Evolutionary conservation across 2,888 invertebrate species (phyloP), one percentile per base, ranked within the genome.

Genomic region (Parthenolecanium corni): DNA sequence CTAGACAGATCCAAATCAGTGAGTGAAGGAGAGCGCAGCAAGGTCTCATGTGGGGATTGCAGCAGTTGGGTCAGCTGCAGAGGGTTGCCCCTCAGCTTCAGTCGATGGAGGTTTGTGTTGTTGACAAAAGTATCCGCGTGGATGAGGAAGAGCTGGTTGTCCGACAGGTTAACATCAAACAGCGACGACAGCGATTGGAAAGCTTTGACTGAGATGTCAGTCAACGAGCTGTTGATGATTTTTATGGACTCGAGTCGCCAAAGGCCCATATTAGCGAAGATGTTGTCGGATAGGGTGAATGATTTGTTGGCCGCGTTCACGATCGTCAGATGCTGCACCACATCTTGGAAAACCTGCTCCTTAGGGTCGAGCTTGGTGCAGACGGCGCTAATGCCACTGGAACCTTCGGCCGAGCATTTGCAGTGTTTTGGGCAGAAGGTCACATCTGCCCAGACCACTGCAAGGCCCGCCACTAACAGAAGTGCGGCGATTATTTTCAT

Each of bases 1-100:
- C 81, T 79, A 2, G 85, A 84, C 51, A 86, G 76, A 69, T 83
- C 83, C 31, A 88, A 76, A 71, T 87, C 86, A 68, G 84, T 82
- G 49, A 85, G 78, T 36, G 80, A 81, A 3, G 79, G 76, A 5
- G 83, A 78, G 64, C 81, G 79, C 1, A 83, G 69, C 68, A 82
- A 76, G 66, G 78, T 68, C 20, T 58, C 49, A 18, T 64, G 52
- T 2, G 56, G 44, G 3, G 79, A 36, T 78, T 64, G 72, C 74
- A 63, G 72, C 71, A 64, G 72, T 71, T 77, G 76, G 40, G 63
- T 66, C 69, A 78, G 75, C 65, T 77, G 76, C 36, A 85, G 73
- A 36, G 83, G 81, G 69, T 85, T 85, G 64, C 82, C 80, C 5
- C 83, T 77, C 42, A 85, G 79, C 40, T 83, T 83, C 16, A 88